phyloP scores from a whole-genome alignment of 2,113 vertebrate genomes.

The Alligator sinensis region DNA sequence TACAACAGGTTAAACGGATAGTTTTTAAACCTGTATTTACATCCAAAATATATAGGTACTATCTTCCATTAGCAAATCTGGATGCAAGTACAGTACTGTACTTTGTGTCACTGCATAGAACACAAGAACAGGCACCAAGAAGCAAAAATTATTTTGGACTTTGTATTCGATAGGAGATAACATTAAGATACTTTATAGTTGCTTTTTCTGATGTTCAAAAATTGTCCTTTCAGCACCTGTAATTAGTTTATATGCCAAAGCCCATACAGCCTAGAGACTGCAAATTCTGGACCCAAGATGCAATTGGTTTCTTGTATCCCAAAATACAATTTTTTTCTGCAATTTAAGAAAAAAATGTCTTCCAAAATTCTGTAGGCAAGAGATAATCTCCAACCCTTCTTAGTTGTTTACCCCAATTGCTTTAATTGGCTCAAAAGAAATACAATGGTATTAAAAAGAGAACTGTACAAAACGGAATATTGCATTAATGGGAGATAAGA shows the following conservation, averaged over 20 bases:
- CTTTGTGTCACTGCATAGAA: not conserved
- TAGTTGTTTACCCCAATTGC: too few species aligned
- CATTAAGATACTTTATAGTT: not conserved
- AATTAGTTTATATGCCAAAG: not conserved
- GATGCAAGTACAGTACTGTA: not conserved
- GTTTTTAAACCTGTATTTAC: too few species aligned
- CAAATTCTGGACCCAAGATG: not conserved
- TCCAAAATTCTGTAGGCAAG: too few species aligned
- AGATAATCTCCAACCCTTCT: too few species aligned
- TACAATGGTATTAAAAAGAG: too few species aligned
- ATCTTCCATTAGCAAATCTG: not conserved
- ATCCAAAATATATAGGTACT: not conserved
- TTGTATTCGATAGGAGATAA: not conserved
- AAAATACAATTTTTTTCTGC: too few species aligned
- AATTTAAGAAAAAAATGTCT: too few species aligned
- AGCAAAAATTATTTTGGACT: not conserved
- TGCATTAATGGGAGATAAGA: too few species aligned
- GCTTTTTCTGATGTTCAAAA: not conserved
- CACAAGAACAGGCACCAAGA: not conserved
- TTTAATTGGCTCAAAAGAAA: too few species aligned
- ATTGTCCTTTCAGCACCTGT: not conserved
- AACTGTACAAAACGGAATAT: too few species aligned
- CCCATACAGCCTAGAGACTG: rapidly evolving
- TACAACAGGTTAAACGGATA: too few species aligned
- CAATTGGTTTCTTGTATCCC: too few species aligned